Percentiles rank a stretch among this genome's conserved stretches.
phyloP scores from a whole-genome alignment of 2,888 invertebrate species.

The Apamea anceps region DNA sequence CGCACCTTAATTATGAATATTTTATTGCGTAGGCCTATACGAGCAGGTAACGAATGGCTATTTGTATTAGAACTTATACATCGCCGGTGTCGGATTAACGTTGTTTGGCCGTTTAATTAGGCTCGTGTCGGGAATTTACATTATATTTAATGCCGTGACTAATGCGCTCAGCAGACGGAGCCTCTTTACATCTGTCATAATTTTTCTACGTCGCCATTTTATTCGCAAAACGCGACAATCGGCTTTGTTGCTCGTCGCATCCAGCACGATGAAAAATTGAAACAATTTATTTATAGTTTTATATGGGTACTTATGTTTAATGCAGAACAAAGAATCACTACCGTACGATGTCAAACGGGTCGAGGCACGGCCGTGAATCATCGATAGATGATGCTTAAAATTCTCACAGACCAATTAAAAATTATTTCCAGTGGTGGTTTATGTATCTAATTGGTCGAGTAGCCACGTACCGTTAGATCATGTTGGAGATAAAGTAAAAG shows the following conservation, averaged over 20 bases:
- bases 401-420: conserved; percentile 81
- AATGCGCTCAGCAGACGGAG: conserved; percentile 79
- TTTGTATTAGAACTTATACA: conserved; percentile 76
- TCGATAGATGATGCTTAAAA: conserved; percentile 72
- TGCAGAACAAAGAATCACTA: conserved; percentile 74
- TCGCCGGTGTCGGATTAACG: conserved; percentile 76
- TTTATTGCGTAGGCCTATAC: conserved; percentile 69
- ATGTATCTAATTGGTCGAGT: conserved; percentile 77
- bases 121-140: conserved; percentile 79
- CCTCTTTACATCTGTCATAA: conserved; percentile 88
- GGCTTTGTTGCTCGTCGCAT: conserved; percentile 81
- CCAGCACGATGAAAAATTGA: conserved; percentile 79
- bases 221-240: conserved; percentile 86
- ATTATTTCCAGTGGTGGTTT: conserved; percentile 79
- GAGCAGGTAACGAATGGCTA: conserved; percentile 71
- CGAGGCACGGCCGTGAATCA: conserved; percentile 76
- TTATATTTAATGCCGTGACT: conserved; percentile 87
- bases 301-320: conserved; percentile 74
- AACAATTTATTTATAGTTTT: conserved; percentile 82
- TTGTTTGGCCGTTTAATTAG: conserved; percentile 84
- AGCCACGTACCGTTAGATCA: conserved; percentile 77
- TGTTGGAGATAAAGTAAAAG: conserved; percentile 76
- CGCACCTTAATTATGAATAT: conserved; percentile 78
- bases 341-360: conserved; percentile 73
- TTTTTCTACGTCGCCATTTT: conserved; percentile 90